These are phyloP conservation scores for Leptinotarsa peninsularis DNA, from an alignment of 2,888 invertebrate genomes.

Conservation along the genomic window DNA sequence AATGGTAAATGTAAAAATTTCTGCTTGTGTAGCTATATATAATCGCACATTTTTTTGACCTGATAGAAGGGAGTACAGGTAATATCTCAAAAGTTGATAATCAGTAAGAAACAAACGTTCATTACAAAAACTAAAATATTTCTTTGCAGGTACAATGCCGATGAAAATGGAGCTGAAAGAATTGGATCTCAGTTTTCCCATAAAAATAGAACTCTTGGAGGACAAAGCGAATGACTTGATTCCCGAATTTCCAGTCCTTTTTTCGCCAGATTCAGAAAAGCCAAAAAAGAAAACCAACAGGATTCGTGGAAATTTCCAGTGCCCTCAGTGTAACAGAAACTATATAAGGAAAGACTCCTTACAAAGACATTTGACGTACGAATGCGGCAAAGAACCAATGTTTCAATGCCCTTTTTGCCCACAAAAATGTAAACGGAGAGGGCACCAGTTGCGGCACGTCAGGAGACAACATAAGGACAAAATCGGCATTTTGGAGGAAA, in stretches of 20 bases:
- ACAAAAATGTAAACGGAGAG: constrained; percentile 76
- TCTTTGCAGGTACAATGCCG: constrained; percentile 23
- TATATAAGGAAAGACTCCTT: constrained; percentile 85
- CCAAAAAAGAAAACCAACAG: constrained; percentile 56
- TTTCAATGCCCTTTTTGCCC: constrained; percentile 79
- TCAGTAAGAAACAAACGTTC: no score
- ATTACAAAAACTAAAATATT: background rate
- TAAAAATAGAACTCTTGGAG: constrained; percentile 60
- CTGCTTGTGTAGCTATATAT: no score
- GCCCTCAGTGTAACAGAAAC: constrained; percentile 80
- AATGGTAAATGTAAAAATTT: no score
- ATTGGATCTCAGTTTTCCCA: constrained; percentile 51
- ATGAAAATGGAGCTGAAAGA: constrained; percentile 35
- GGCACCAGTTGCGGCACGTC: constrained; percentile 71
- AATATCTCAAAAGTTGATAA: no score
- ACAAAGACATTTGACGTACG: constrained; percentile 81
- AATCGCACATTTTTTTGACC: no score
- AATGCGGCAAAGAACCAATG: constrained; percentile 79
- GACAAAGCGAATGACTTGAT: constrained; percentile 42
- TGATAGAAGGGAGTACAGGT: no score
- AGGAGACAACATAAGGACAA: constrained; percentile 69
- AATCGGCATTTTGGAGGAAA: constrained; percentile 67
- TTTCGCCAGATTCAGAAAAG: constrained; percentile 38
- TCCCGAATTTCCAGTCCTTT: constrained; percentile 23
- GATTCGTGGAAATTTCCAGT: constrained; percentile 66